phyloP scores from a whole-genome alignment of 2,797 vertebrate genomes.

The Enteromius afrohamiltoni region DNA sequence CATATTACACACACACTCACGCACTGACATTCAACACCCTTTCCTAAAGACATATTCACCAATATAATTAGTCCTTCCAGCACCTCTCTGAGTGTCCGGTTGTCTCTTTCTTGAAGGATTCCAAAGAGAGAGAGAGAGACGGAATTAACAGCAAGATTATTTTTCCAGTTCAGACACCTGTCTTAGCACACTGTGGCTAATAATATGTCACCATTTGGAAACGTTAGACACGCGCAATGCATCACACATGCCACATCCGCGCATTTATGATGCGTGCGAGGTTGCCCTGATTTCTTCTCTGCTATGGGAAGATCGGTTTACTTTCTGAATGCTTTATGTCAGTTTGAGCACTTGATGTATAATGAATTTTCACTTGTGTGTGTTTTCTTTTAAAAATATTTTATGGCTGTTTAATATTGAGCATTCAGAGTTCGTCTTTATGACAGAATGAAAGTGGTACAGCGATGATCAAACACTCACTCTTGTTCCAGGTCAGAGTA shows the following conservation, averaged over 20 bases:
- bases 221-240: constrained; percentile 34
- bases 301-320: constrained; percentile 75
- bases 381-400: constrained; percentile 74
- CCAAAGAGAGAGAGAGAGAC: constrained; percentile 39
- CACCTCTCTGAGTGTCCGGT: background rate
- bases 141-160: constrained; percentile 57
- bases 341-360: constrained; percentile 74
- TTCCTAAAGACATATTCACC: constrained; percentile 29
- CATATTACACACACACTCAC: constrained; percentile 29
- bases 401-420: constrained; percentile 78
- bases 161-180: constrained; percentile 43
- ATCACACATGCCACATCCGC: constrained; percentile 56
- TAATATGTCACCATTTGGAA: constrained; percentile 31
- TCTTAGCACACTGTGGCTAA: constrained; percentile 54
- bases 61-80: constrained; percentile 28
- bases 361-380: constrained; percentile 73
- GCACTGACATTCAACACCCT: constrained; percentile 37
- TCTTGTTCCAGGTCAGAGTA: constrained; percentile 79
- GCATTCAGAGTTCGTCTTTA: constrained; percentile 70
- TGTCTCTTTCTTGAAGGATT: constrained; percentile 12
- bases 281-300: constrained; percentile 66
- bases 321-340: constrained; percentile 79
- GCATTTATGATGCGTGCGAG: constrained; percentile 55
- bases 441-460: constrained; percentile 81
- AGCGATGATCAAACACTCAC: constrained; percentile 76